Base-by-base conservation (phyloP, 2,888 invertebrate species). In the Habroteleia sp. region DNA sequence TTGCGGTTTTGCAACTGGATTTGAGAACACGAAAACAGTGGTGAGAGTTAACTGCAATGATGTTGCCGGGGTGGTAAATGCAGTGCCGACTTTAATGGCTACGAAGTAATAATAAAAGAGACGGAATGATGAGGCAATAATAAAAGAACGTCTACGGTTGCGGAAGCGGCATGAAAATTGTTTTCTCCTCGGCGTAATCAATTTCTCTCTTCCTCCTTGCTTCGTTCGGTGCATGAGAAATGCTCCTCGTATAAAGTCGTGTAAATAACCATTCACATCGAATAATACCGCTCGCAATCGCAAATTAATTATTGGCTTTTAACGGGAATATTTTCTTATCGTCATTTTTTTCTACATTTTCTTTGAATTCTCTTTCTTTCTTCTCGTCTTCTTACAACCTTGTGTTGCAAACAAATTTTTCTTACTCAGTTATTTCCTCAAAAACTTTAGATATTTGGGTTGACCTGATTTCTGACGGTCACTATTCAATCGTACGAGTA, bases 131-230 rank as follows among this genome's bases (percentile, higher is more conserved):
- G 71, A 66, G 23, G 66, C 56, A 62, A 71, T 66, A 66, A 62
- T 71, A 66, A 71, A 74, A 75, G 46, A 27, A 46, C 66, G 54
- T 29, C 63, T 50, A 60, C 48, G 41, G 48, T 66, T 54, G 60
- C 66, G 69, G 74, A 75, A 75, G 63, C 50, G 25, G 42, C 39
- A 90, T 84, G 17, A 86, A 85, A 71, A 74, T 56, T 60, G 74
- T 74, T 77, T 74, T 77, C 71, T 71, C 66, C 50, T 56, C 50
- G 33, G 52, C 58, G 69, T 63, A 74, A 74, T 74, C 66, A 77
- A 77, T 74, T 74, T 71, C 56, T 72, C 72, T 63, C 72, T 62
- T 71, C 50, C 69, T 54, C 41, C 33, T 52, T n/a, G 23, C 33
- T 71, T 44, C 33, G 27, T 50, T 46, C 11, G 23, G 20, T 6